Conservation (phyloP, 2,113 vertebrate genomes). For the Oryzias woworae region DNA sequence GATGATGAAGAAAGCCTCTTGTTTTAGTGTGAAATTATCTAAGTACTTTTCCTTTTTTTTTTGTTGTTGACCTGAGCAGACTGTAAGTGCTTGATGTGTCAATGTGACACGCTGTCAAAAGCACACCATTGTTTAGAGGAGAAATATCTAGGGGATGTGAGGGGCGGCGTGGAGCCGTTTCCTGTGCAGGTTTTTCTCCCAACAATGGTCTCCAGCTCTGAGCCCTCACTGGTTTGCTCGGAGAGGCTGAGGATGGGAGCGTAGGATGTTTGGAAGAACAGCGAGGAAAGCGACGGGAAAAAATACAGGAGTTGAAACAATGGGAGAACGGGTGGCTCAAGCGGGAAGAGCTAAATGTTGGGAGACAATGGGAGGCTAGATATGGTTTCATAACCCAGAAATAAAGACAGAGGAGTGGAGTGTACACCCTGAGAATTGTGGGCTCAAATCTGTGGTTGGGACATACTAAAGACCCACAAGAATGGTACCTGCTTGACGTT, state of each 20-base stretch:
- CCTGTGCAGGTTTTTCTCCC: conserved; percentile 56
- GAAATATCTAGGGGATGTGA: conserved; percentile 62
- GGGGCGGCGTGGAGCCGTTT: conserved; percentile 68
- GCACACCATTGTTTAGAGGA: conserved; percentile 69
- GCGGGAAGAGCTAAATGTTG: conserved; percentile 21
- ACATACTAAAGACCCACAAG: too few species aligned
- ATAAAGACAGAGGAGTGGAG: too few species aligned
- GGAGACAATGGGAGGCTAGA: conserved; percentile 58
- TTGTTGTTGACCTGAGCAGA: conserved; percentile 1
- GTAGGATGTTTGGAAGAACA: conserved; percentile 71
- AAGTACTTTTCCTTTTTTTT: not conserved
- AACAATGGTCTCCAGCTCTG: conserved; percentile 66
- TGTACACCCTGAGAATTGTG: too few species aligned
- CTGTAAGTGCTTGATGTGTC: conserved; percentile 7
- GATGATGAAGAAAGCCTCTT: too few species aligned
- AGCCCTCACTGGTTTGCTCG: conserved; percentile 58
- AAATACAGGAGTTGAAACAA: conserved; percentile 66
- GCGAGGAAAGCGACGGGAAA: conserved; percentile 59
- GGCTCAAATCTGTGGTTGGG: too few species aligned
- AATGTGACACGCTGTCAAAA: conserved; percentile 51
- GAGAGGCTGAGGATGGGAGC: conserved; percentile 43
- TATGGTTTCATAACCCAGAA: conserved; percentile 39
- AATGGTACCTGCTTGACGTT: too few species aligned
- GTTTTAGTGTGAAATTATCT: not conserved
- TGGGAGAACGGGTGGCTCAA: conserved; percentile 43